Base-by-base conservation (phyloP, 2,797 vertebrate genomes). In the Acanthornis magna region DNA sequence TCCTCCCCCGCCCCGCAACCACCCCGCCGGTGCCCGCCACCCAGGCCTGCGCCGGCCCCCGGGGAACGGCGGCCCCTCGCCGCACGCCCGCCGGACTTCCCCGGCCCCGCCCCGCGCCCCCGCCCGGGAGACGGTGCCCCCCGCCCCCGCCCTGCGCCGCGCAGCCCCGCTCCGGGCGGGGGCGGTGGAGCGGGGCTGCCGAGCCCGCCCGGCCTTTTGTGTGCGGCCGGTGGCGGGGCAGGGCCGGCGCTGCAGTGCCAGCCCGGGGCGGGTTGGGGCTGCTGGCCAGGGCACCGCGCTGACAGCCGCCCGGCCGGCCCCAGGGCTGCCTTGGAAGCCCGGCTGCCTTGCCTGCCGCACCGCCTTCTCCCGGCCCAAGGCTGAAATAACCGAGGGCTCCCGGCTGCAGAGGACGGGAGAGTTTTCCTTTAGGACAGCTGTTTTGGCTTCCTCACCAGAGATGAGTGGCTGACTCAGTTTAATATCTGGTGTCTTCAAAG, bases 131-230 rank as follows among this genome's bases (percentile, higher is more conserved):
- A 42, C 91, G 25, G 66, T 76, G 80, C 68, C 87, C 65, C 65
- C 85, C 51, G 42, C 89, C 92, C 78, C 82, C 85, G 66, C 84
- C 84, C 71, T 25, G 76, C 48, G 67, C 80, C 77, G 78, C 57
- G 94, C 87, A 66, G 51, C 78, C 68, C 84, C 75, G 75, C 88
- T 65, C 78, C 78, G 74, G 87, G 91, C 87, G 93, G 91, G 73
- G 86, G 82, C 57, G 81, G 60, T 43, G 43, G 79, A 62, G 66
- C 62, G 77, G 88, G 74, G 79, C 77, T 53, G 73, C n/a, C n/a
- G 58, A 45, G 88, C 78, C 95, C 66, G 93, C 79, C 81, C 57
- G 77, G 65, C 74, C 89, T 80, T 95, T 93, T 95, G 94, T 95
- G 89, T 68, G 65, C 54, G 85, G 54, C 63, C 63, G 50, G 40